Evolutionary conservation across 2,888 invertebrate genomes (phyloP).

Genomic region (Atethmia centrago): DNA sequence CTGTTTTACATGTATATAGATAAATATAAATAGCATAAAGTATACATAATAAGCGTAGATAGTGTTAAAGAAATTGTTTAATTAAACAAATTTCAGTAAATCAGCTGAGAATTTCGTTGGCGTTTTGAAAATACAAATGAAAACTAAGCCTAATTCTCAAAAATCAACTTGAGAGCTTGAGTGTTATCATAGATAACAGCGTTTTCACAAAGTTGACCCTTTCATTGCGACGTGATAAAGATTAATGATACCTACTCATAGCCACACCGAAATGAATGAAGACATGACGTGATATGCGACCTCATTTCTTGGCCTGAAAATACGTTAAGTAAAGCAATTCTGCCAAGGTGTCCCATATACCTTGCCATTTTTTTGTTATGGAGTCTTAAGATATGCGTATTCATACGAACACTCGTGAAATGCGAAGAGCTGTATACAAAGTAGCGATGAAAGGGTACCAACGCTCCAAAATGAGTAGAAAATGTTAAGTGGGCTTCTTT

Average conservation of each 20-base stretch:
- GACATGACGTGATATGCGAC: conserved; percentile 7
- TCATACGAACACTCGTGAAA: conserved; percentile 22
- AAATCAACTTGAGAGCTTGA: conserved; percentile 22
- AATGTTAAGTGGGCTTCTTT: conserved; percentile 51
- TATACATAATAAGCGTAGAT: conserved; percentile 73
- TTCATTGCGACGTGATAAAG: conserved; percentile 44
- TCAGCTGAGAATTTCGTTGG: conserved; percentile 50
- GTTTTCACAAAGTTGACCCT: conserved; percentile 40
- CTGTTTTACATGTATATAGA: conserved; percentile 79
- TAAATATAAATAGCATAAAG: conserved; percentile 65
- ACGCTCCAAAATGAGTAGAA: conserved; percentile 33
- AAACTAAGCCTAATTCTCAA: conserved; percentile 29
- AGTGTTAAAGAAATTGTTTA: conserved; percentile 72
- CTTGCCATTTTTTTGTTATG: conserved; percentile 21
- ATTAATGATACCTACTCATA: conserved; percentile 28
- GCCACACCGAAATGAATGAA: conserved; percentile 1
- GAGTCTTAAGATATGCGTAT: conserved; percentile 25
- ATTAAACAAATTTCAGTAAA: conserved; percentile 48
- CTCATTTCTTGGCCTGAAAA: conserved; percentile 21
- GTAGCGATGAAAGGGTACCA: conserved; percentile 55
- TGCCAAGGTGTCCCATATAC: not conserved
- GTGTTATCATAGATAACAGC: conserved; percentile 36
- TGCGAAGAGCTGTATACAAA: conserved; percentile 17
- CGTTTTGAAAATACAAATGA: conserved; percentile 32
- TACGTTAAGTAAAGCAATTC: conserved; percentile 7